Percentiles rank a stretch among this genome's conserved stretches.
Evolutionary conservation across 1,140 invertebrate species (phyloP).

Genomic region (Propsilocerus akamusi): DNA sequence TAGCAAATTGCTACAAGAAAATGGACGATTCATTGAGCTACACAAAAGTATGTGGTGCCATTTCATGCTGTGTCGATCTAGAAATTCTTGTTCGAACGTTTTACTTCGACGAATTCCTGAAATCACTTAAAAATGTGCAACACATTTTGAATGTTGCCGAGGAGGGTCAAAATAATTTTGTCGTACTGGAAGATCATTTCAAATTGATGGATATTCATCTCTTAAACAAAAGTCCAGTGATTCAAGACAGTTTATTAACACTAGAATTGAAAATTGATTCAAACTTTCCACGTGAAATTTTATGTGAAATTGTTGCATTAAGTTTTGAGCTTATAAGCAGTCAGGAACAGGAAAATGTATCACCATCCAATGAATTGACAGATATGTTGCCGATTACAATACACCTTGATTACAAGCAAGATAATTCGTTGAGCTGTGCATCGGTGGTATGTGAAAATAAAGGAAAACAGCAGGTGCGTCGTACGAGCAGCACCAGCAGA

Average conservation of each 20-base stretch:
- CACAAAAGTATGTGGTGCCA: constrained; percentile 51
- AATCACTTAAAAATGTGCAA: constrained; percentile 35
- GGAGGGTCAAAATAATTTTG: constrained; percentile 15
- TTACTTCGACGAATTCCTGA: constrained; percentile 58
- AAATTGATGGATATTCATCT: constrained; percentile 16
- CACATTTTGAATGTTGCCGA: constrained; percentile 27
- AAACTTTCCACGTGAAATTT: constrained; percentile 35
- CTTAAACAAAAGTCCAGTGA: constrained; percentile 16
- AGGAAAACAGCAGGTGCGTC: constrained; percentile 23
- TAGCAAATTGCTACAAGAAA: constrained; percentile 69
- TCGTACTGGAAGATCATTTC: constrained; percentile 22
- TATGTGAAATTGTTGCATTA: constrained; percentile 29
- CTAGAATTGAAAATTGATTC: constrained; percentile 35
- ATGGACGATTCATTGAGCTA: constrained; percentile 54
- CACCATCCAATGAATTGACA: neutral
- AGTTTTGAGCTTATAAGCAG: constrained; percentile 28
- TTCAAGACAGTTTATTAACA: constrained; percentile 10
- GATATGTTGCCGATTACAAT: constrained; percentile 29
- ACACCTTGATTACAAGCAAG: constrained; percentile 58
- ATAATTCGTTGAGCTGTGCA: constrained; percentile 49
- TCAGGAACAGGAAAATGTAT: constrained; percentile 8
- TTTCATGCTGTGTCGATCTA: constrained; percentile 52
- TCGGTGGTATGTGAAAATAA: constrained; percentile 38
- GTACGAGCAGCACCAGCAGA: constrained; percentile 22
- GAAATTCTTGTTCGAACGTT: constrained; percentile 51